Conservation (phyloP, 2,888 invertebrate species). For the Bombylius major region DNA sequence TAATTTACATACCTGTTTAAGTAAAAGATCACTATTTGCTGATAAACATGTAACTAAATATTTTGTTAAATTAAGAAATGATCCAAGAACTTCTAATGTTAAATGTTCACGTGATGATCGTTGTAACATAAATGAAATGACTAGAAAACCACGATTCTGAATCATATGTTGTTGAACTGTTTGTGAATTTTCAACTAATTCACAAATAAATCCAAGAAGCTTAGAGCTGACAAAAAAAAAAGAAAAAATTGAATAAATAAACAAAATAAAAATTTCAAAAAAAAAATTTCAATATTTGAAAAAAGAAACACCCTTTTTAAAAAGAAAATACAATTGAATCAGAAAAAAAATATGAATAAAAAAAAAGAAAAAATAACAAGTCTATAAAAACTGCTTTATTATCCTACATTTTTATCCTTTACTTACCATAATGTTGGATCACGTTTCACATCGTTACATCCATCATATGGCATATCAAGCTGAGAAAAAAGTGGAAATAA, state of each 20-base stretch:
- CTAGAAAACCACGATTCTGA: conserved; percentile 95
- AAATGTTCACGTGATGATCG: conserved; percentile 86
- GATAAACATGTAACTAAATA: conserved; percentile 87
- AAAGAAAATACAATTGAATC: no score
- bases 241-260: conserved; percentile 3
- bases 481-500: conserved; percentile 96
- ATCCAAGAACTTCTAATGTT: conserved; percentile 84
- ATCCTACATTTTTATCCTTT: background rate
- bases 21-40: conserved; percentile 78
- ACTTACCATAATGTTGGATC: conserved; percentile 81
- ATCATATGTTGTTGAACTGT: conserved; percentile 99
- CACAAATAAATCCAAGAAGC: conserved; percentile 92
- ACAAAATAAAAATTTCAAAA: background rate
- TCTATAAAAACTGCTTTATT: background rate
- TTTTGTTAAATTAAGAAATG: conserved; percentile 82
- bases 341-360: background rate
- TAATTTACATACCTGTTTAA: conserved; percentile 66
- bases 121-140: conserved; percentile 94
- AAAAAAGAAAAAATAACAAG: background rate
- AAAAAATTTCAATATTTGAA: background rate
- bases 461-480: conserved; percentile 86
- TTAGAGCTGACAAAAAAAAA: conserved; percentile 59
- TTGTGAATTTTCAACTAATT: conserved; percentile 90
- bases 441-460: conserved; percentile 65
- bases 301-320: no score